Conservation (phyloP, 64 coral and sea anemone genomes). For the Pachyseris speciosa region DNA sequence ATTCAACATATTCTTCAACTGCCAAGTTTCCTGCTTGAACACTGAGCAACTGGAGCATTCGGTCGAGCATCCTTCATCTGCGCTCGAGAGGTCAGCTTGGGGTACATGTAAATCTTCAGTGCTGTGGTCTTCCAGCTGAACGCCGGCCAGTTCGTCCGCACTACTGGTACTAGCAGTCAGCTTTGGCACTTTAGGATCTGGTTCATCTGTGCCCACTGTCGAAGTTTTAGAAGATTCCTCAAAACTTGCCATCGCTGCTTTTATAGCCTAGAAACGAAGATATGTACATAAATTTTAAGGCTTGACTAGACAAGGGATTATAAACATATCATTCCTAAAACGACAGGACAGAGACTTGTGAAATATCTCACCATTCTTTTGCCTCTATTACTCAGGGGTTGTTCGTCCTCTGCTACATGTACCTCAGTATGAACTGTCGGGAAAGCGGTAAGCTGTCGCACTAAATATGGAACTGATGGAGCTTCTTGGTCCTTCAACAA, state of each 20-base stretch:
- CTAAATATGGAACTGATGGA: too few relatives aligned
- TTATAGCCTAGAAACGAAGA: neutral
- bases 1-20: neutral
- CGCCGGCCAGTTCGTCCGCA: neutral
- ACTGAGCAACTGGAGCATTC: conserved; percentile 3
- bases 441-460: too few relatives aligned
- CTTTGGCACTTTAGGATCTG: neutral
- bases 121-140: neutral
- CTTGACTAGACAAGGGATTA: neutral
- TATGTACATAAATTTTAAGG: neutral
- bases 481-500: too few relatives aligned
- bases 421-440: too few relatives aligned
- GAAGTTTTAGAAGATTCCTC: neutral
- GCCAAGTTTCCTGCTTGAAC: conserved; percentile 1
- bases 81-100: neutral
- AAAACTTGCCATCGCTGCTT: neutral
- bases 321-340: neutral
- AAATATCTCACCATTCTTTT: neutral
- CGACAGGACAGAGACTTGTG: neutral
- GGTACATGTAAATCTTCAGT: neutral
- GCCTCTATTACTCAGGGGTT: neutral
- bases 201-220: neutral
- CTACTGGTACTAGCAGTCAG: neutral
- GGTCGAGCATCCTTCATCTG: neutral
- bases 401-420: conserved; percentile 3